Conservation (phyloP, 2,113 vertebrate species). For the Tor tambroides region DNA sequence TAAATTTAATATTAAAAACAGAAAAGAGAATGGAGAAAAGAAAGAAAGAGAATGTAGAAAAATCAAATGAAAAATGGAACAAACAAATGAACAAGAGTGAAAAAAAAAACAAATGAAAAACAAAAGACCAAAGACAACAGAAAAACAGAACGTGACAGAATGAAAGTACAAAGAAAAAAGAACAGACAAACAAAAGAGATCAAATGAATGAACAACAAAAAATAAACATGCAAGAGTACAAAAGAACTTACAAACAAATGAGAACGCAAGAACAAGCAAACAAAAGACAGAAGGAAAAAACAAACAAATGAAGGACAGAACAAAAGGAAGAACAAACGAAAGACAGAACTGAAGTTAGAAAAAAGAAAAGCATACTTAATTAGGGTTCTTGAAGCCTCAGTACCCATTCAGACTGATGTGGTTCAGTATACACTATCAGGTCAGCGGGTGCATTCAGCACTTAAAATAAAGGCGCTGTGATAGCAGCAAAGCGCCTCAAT, state of each 20-base stretch:
- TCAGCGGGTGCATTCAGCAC: constrained; percentile 28
- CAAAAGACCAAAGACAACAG: background rate
- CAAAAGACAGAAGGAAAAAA: background rate
- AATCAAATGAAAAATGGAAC: background rate
- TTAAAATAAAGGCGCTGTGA: constrained; percentile 22
- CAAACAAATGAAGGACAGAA: background rate
- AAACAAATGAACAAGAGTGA: background rate
- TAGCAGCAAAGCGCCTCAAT: constrained; percentile 1
- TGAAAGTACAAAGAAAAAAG: background rate
- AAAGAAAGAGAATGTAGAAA: background rate
- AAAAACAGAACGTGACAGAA: background rate
- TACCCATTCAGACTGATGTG: background rate
- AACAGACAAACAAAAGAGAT: background rate
- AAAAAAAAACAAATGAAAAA: background rate
- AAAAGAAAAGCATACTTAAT: background rate
- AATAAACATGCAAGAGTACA: background rate
- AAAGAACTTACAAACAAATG: background rate
- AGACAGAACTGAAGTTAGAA: background rate
- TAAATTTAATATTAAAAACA: too few relatives aligned
- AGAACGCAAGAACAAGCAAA: background rate
- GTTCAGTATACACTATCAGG: background rate
- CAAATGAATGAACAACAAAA: background rate
- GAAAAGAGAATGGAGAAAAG: background rate
- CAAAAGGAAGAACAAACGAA: background rate
- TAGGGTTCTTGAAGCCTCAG: background rate